A percentile compares a stretch with the other conserved stretches of the same genome.
Conservation (phyloP, 2,113 vertebrate genomes). For the Semnopithecus entellus region DNA sequence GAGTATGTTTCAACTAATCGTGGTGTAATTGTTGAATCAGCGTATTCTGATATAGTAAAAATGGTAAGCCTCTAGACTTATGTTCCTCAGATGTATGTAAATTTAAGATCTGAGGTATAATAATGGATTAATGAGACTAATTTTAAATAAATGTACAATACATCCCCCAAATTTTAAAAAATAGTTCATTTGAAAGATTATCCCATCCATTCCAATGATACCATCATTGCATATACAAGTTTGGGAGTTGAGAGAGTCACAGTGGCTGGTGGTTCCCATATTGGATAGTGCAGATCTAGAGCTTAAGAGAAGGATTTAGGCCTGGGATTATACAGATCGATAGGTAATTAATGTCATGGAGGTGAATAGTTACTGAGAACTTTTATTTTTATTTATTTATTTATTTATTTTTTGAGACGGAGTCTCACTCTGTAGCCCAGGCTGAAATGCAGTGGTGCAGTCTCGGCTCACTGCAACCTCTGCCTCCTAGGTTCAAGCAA, state of each 20-base stretch:
- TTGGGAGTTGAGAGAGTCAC: not conserved
- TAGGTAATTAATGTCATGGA: not conserved
- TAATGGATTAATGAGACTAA: conserved; percentile 13
- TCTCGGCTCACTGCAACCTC: too few species aligned
- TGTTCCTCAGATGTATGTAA: conserved; percentile 61
- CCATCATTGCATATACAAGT: not conserved
- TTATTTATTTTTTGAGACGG: too few species aligned
- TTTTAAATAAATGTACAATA: conserved; percentile 42
- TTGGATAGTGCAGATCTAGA: not conserved
- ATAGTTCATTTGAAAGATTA: not conserved
- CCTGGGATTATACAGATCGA: not conserved
- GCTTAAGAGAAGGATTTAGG: not conserved
- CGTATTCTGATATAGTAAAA: conserved; percentile 96
- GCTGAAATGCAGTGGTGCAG: too few species aligned
- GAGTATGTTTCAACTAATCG: conserved; percentile 98
- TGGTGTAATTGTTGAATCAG: conserved; percentile 95
- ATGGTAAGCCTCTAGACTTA: conserved; percentile 90
- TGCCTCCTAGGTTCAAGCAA: too few species aligned
- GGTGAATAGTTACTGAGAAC: not conserved
- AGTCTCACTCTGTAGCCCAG: too few species aligned
- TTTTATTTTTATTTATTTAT: too few species aligned
- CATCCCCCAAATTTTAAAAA: not conserved
- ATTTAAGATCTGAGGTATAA: conserved; percentile 63
- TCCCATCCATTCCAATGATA: not conserved
- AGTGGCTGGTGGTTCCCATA: not conserved